Evolutionary conservation across 2,113 vertebrate genomes (phyloP).

Genomic region (Neofelis nebulosa): DNA sequence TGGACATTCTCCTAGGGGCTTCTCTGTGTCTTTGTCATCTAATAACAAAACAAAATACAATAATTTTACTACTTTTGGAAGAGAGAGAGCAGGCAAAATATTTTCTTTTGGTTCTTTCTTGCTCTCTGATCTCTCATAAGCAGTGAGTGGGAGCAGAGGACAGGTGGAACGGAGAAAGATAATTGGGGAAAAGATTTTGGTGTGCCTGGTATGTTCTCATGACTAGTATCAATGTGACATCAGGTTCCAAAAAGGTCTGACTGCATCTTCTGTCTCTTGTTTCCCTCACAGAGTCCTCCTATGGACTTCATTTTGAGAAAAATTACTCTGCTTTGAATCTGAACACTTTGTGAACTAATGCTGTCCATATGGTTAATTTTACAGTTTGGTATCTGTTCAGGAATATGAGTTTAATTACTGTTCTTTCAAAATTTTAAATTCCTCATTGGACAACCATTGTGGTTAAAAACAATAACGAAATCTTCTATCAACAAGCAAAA

Average conservation of each 20-base stretch:
- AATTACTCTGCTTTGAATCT: conserved; percentile 19
- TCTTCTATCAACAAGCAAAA: not conserved
- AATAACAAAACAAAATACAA: not conserved
- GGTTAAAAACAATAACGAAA: not conserved
- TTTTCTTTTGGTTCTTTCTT: conserved; percentile 32
- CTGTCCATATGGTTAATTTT: not conserved
- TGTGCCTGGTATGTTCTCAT: not conserved
- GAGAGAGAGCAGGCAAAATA: not conserved
- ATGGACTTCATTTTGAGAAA: conserved; percentile 14
- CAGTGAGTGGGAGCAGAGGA: not conserved
- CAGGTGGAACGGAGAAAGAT: not conserved
- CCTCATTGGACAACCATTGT: not conserved
- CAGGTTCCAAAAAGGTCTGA: not conserved
- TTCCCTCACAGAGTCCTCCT: not conserved
- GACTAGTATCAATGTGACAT: not conserved
- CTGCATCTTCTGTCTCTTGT: not conserved
- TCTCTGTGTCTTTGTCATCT: not conserved
- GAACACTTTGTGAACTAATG: not conserved
- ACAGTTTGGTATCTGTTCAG: not conserved
- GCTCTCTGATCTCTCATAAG: not conserved
- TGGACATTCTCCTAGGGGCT: not conserved
- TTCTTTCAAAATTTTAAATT: conserved; percentile 50
- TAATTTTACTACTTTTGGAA: conserved; percentile 19
- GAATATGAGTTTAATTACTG: not conserved
- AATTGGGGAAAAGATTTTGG: conserved; percentile 2